Base-by-base conservation (phyloP, 2,113 vertebrate genomes). In the Pterophyllum scalare region DNA sequence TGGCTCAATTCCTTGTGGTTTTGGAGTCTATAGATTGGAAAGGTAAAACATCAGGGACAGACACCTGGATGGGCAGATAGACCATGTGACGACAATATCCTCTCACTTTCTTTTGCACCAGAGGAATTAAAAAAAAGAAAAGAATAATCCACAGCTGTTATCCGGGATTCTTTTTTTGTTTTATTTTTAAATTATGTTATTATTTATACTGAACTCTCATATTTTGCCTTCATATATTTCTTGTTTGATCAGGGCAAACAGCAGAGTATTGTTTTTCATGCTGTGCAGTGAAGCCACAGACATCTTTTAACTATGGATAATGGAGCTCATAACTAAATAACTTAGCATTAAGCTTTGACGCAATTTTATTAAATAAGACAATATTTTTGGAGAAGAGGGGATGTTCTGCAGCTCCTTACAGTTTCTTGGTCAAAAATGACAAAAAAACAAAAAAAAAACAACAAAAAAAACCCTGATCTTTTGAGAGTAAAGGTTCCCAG, bases 261-360 rank as follows among this genome's bases (percentile, higher is more conserved):
- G 10, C 40, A 59, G 75, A 19, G n/a, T 31, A 28, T 49, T 49
- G 31, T 28, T 28, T 15, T 31, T 62, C 11, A 38, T 35, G 59
- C 78, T 40, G 72, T 64, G 85, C 14, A 19, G 46, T 70, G 58
- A 75, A 28, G 65, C 52, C 13, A 7, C 35, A 79, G 38, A 72
- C 43, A 15, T 20, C 43, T 54, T 61, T 56, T 1, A 14, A 22
- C 58, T 17, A 35, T 49, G 10, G 38, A 75, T 17, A 31, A 60
- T 35, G 2, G 22, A 72, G 35, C 38, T 14, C 5, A 5, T 24
- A 52, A 59, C 14, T 20, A 72, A 58, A 15, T 12, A 38, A 22
- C 58, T 43, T 54, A 26, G 24, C 43, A 22, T 59, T 38, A 65
- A 59, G 20, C 20, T 15, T 33, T 3, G 33, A 57, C 7, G 20